These are phyloP conservation scores for Sycophaga agraensis DNA, from an alignment of 1,140 invertebrate species.

Conservation along the genomic window DNA sequence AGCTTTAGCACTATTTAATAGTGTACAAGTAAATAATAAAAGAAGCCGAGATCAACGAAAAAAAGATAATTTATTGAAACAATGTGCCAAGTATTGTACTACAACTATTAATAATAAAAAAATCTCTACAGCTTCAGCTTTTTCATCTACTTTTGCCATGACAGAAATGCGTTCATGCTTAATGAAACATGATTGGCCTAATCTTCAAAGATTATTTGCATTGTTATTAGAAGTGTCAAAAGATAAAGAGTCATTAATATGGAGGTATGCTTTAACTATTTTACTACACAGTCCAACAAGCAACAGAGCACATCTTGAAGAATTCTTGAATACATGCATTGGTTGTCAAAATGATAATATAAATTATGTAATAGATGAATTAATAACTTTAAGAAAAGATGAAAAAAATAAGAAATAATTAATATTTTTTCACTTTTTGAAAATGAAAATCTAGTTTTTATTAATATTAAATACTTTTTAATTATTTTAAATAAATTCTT, in stretches of 20 bases:
- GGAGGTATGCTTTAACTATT: conserved; percentile 32
- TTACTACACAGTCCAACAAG: conserved; percentile 32
- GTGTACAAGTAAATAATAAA: no score
- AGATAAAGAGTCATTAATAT: conserved; percentile 28
- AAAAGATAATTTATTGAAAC: no score
- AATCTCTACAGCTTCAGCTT: neutral
- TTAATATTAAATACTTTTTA: neutral
- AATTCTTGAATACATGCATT: conserved; percentile 32
- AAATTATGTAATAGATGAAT: conserved; percentile 4
- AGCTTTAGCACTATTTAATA: no score
- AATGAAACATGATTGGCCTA: conserved; percentile 31
- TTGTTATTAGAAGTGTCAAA: conserved; percentile 20
- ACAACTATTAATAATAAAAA: conserved; percentile 4
- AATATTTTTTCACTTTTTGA: no score
- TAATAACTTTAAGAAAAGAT: conserved; percentile 13
- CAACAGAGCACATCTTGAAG: neutral
- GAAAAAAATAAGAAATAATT: neutral
- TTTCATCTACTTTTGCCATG: conserved; percentile 11
- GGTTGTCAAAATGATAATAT: conserved; percentile 20
- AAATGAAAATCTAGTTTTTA: neutral
- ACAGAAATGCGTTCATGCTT: conserved; percentile 29
- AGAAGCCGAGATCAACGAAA: no score
- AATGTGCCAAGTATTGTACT: no score
- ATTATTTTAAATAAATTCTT: neutral
- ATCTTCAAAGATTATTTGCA: conserved; percentile 30